Percentiles rank a stretch among this genome's conserved stretches.
Conservation (phyloP, 2,797 vertebrate species). For the Darevskia nairensis region DNA sequence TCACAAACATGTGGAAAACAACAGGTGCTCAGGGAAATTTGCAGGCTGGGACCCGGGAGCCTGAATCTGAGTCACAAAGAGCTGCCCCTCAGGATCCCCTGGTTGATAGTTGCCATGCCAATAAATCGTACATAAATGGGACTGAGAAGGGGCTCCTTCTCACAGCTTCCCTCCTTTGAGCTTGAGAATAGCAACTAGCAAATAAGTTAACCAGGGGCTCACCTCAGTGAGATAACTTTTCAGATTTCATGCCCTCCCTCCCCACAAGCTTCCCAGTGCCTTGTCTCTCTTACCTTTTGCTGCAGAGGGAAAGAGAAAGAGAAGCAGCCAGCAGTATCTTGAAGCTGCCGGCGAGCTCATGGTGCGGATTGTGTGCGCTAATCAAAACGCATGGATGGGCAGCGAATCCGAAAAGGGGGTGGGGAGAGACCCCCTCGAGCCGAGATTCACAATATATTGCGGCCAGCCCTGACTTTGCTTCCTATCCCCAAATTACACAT, state of each 20-base stretch:
- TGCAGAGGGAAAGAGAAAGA: conserved; percentile 33
- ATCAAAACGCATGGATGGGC: not conserved
- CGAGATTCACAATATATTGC: conserved; percentile 10
- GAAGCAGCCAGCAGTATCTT: conserved; percentile 47
- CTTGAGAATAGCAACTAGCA: fast-evolving
- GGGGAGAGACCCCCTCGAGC: not conserved
- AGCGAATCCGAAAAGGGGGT: not conserved
- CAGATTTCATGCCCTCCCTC: not conserved
- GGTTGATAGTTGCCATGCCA: not conserved
- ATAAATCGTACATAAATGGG: not conserved
- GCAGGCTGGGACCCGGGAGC: not conserved
- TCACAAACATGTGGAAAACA: not conserved
- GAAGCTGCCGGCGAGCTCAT: not conserved
- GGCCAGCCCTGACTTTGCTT: conserved; percentile 20
- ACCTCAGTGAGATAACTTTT: fast-evolving
- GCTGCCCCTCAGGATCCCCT: not conserved
- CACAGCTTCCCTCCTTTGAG: not conserved
- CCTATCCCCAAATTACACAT: conserved; percentile 33
- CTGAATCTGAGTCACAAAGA: fast-evolving
- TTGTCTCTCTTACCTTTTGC: conserved; percentile 61
- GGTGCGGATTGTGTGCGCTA: conserved; percentile 21
- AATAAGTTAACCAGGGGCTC: not conserved
- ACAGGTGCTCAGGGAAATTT: not conserved
- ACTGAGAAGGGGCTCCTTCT: not conserved
- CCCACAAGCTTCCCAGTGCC: not conserved